Conservation (phyloP, 2,888 invertebrate species). For the Drosophila seclusa region DNA sequence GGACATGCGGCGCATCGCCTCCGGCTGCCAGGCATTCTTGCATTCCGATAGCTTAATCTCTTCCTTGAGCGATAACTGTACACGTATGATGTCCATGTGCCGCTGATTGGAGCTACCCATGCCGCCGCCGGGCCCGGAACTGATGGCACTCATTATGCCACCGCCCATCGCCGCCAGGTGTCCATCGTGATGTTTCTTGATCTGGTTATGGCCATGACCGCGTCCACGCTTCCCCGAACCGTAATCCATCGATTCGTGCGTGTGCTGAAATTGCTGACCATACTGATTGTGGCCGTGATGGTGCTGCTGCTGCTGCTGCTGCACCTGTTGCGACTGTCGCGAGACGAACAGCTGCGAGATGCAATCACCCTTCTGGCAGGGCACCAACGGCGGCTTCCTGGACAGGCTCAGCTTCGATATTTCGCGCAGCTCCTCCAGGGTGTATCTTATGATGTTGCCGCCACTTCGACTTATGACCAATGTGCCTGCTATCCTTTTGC, state of each 20-base stretch:
- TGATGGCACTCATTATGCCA: conserved; percentile 31
- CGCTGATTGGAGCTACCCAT: conserved; percentile 58
- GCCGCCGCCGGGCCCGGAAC: conserved; percentile 28
- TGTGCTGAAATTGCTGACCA: conserved; percentile 78
- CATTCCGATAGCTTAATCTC: conserved; percentile 83
- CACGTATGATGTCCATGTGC: conserved; percentile 81
- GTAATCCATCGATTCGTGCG: conserved; percentile 79
- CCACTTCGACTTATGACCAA: not conserved
- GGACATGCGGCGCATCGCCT: conserved; percentile 68
- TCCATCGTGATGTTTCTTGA: conserved; percentile 70
- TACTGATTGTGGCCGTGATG: conserved; percentile 66
- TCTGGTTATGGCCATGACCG: conserved; percentile 52
- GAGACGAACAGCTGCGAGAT: conserved; percentile 80
- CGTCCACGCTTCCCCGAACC: conserved; percentile 74
- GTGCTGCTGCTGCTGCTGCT: conserved; percentile 55
- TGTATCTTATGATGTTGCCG: conserved; percentile 62
- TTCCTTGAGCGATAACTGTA: conserved; percentile 82
- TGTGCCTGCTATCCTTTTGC: conserved; percentile 17
- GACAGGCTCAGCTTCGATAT: conserved; percentile 70
- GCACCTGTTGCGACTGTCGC: conserved; percentile 54
- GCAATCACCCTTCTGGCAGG: conserved; percentile 79
- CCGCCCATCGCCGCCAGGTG: conserved; percentile 64
- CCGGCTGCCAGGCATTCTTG: conserved; percentile 83
- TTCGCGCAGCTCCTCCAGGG: conserved; percentile 71
- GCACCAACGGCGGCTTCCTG: conserved; percentile 75